Base-by-base conservation (phyloP, 92 coral and sea anemone species). In the Desmophyllum pertusum region DNA sequence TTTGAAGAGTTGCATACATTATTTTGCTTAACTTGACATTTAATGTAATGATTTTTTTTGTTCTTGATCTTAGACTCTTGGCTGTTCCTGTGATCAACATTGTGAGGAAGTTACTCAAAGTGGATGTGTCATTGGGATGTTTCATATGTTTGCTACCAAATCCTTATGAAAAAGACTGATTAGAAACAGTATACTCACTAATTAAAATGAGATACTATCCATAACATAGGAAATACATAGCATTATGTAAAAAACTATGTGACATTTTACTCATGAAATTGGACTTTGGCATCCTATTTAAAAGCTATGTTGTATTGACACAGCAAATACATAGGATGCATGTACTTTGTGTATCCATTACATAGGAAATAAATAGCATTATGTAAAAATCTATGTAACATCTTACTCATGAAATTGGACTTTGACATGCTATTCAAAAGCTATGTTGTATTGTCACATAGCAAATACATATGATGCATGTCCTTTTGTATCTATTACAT, bases 71-170 rank as follows among this genome's bases (percentile, higher is more conserved):
- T 70, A 81, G 85, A 70, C 57, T 81, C 19, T 19, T 51, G 77
- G 85, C 85, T 81, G 85, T 81, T 55, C 77, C 85, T 67, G 85
- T 81, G 67, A 29, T 81, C 73, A 70, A 59, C 65, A 35, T 83
- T 41, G 18, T 39, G 7, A 29, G 14, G 30, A 73, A 83, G 9
- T 83, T 27, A 21, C 77, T 82, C 77, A 43, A 79, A 48, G 66
- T 83, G 80, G 80, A 61, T 73, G 86, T 73, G 73, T 70, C 75
- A 29, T 41, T 3, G 38, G 75, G 39, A 70, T 70, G 42, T 23
- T 70, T 31, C 31, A n/a, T 67, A 7, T 67, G 29, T 37, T 33
- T 9, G 42, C 17, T 70, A 15, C 42, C 50, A 3, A 27, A n/a
- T 36, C 25, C 25, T 27, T 70, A 19, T 70, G 74, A 35, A 69